A percentile compares a stretch with the other conserved stretches of the same genome.
These are phyloP conservation scores for Thera britannica DNA, from an alignment of 2,888 invertebrate species.

Conservation along the genomic window DNA sequence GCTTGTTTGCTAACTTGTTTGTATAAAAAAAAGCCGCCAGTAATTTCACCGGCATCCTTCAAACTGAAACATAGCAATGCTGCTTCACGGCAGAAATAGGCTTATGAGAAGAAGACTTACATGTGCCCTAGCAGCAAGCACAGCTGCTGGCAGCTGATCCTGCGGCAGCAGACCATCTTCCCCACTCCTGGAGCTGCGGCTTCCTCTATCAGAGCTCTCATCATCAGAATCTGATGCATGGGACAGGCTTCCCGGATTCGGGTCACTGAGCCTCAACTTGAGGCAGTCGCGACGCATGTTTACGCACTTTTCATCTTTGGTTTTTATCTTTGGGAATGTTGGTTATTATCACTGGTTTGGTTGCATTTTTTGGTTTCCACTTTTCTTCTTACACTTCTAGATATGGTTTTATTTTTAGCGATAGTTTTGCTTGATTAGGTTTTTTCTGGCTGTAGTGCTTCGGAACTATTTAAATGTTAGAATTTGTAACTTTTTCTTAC, in stretches of 20 bases:
- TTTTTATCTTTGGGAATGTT: constrained; percentile 28
- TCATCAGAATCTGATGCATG: constrained; percentile 78
- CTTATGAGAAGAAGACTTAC: constrained; percentile 42
- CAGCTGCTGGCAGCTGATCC: constrained; percentile 59
- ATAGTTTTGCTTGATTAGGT: background rate
- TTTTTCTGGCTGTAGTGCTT: background rate
- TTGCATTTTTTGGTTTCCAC: constrained; percentile 21
- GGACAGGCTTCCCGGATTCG: constrained; percentile 67
- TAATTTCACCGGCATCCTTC: too few relatives aligned
- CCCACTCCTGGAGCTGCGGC: constrained; percentile 58
- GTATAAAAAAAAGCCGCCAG: too few relatives aligned
- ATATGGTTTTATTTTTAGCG: background rate
- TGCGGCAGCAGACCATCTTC: constrained; percentile 46
- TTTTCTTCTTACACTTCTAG: background rate
- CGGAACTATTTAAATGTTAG: too few relatives aligned
- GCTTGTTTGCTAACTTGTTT: too few relatives aligned
- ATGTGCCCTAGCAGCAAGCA: constrained; percentile 58
- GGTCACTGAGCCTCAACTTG: constrained; percentile 77
- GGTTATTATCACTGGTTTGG: constrained; percentile 44
- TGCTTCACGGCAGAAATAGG: too few relatives aligned
- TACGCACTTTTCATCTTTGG: constrained; percentile 21
- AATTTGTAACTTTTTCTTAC: too few relatives aligned
- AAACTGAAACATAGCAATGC: too few relatives aligned
- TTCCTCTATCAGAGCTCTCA: constrained; percentile 66
- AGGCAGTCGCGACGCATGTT: constrained; percentile 78